Percentiles rank a stretch among this genome's conserved stretches.
phyloP scores from a whole-genome alignment of 2,797 vertebrate genomes.

The Antrozous pallidus region DNA sequence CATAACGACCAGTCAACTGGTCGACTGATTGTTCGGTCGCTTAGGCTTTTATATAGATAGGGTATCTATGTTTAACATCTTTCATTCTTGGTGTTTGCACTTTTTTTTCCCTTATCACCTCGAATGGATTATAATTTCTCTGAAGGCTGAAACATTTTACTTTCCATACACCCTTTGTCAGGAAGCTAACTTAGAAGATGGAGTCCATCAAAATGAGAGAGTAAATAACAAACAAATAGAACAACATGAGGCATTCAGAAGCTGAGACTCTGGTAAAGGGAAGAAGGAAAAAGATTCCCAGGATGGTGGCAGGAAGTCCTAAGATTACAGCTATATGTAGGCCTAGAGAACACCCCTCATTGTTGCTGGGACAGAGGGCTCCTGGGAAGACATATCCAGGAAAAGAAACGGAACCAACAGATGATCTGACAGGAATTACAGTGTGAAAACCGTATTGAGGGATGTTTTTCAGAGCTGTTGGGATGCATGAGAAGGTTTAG shows the following conservation, averaged over 20 bases:
- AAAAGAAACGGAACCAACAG: not conserved
- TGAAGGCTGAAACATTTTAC: not conserved
- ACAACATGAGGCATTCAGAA: not conserved
- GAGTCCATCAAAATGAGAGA: not conserved
- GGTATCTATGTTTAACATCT: not conserved
- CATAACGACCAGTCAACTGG: no score
- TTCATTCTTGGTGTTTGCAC: not conserved
- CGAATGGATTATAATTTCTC: not conserved
- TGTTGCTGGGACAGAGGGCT: not conserved
- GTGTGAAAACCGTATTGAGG: not conserved
- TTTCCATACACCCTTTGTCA: not conserved
- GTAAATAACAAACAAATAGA: not conserved
- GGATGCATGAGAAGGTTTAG: not conserved
- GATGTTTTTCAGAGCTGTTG: not conserved
- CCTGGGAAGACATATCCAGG: not conserved
- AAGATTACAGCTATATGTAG: not conserved
- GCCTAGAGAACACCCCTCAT: no score
- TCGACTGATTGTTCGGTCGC: fast-evolving
- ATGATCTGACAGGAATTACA: not conserved
- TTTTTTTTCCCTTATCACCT: not conserved
- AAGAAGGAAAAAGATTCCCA: not conserved
- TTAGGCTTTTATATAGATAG: no score
- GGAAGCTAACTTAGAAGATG: not conserved
- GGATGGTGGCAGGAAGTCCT: not conserved
- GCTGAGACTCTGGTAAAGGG: not conserved